phyloP scores from a whole-genome alignment of 2,113 vertebrate genomes.

The Spea bombifrons region DNA sequence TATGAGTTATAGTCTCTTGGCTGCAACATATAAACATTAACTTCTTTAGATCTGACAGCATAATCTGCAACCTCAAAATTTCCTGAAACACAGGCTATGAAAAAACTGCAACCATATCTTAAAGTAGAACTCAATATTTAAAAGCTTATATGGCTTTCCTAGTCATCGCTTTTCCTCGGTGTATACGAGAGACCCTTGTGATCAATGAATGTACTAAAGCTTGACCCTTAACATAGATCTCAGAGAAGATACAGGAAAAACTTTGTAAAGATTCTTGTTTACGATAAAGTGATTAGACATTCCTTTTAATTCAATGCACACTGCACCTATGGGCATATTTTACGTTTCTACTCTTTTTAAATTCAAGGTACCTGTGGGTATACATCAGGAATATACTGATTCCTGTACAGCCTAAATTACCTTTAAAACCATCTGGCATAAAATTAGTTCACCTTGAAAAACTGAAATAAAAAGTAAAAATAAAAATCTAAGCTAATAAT shows the following conservation, averaged over 20 bases:
- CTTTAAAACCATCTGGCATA: too few species aligned
- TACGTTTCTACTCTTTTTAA: background rate
- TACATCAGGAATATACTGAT: background rate
- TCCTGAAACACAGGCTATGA: constrained; percentile 20
- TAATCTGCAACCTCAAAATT: constrained; percentile 38
- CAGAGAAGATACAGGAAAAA: background rate
- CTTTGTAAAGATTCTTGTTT: background rate
- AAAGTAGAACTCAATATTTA: constrained; percentile 7
- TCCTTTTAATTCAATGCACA: background rate
- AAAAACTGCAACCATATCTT: background rate
- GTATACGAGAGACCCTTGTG: background rate
- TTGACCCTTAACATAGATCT: background rate
- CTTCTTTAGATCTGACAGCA: constrained; percentile 35
- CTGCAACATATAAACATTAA: constrained; percentile 36
- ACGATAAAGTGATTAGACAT: background rate
- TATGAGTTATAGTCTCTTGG: constrained; percentile 32
- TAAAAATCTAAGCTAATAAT: too few species aligned
- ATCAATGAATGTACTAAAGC: background rate
- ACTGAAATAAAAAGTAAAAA: too few species aligned
- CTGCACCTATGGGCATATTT: background rate
- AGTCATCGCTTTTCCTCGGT: background rate
- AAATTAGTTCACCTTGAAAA: too few species aligned
- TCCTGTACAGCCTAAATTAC: background rate
- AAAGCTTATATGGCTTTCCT: background rate
- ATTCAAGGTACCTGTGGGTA: background rate